Evolutionary conservation across 2,113 vertebrate genomes (phyloP), one percentile per base, ranked within the genome.

Genomic region (Tilapia sparmanii): DNA sequence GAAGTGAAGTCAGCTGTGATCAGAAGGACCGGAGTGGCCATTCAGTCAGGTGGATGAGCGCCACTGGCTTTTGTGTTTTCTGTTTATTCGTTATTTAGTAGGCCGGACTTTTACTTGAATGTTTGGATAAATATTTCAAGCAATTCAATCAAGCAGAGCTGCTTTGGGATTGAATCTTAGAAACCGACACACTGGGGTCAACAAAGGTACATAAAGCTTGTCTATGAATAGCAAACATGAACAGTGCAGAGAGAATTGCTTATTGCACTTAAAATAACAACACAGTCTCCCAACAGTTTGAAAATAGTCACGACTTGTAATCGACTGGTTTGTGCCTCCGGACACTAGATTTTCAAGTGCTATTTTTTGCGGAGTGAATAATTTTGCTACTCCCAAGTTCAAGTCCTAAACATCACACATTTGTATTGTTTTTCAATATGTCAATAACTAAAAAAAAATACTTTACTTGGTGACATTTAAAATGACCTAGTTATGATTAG

Each of bases 1-100:
- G 94, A 87, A 93, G 84, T 63, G 81, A 86, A 94, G 90, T 95
- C 93, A 91, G 87, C 91, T 91, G 91, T 86, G 92, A 91, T 94
- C 91, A 88, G 57, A 87, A n/a, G 63, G 84, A 79, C 85, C 84
- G 57, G 81, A 88, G 94, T 90, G 87, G 86, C 83, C 88, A 50
- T 88, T 92, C 87, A 82, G 80, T 83, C 80, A 83, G 53, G 61
- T 83, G 85, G 82, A 79, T 18, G 57, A 85, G 29, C 63, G 24
- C 50, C 89, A 53, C 82, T 42, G 68, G 54, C n/a, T 81, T 81
- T 83, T 78, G 71, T 52, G 73, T 78, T 78, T 50, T 73, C 15
- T 71, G 19, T 86, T 83, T 22, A 15, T 42, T 42, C 5, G 78
- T 66, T 31, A n/a, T 78, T 82, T 61, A 19, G 38, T 12, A 15